Base-by-base conservation (phyloP, 1,140 invertebrate genomes). In the Calephelis nemesis region DNA sequence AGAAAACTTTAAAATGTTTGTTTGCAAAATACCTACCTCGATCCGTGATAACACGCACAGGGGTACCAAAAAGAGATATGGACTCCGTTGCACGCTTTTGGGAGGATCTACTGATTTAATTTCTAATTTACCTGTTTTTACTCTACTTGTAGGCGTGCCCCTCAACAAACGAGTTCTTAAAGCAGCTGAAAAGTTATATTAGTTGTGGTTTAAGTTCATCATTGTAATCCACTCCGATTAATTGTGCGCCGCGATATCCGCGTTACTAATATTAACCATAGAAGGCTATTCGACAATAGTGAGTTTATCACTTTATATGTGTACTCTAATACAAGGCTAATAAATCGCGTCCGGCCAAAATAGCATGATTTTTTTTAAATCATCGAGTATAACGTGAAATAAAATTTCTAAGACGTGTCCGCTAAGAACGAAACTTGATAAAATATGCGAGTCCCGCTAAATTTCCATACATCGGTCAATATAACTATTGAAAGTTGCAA, bases 1-100 rank as follows among this genome's bases (percentile, higher is more conserved):
- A 85, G 70, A 79, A 87, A 9, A 83, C 62, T 30, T 65, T 67
- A 71, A 85, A 86, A 9, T 76, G 74, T 64, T 70, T 67, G 49
- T 68, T 71, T 1, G 83, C 77, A 63, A 87, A 88, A 70, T 73
- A 78, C 30, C 30, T 30, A 30, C 77, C 79, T 58, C 82, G 76
- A 76, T 83, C 84, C 8, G 78, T 81, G 47, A 85, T 82, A 8
- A 85, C 6, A 1, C 77, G 73, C 13, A 2, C 49, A 13, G 78
- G 30, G 30, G 30, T 30, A 0, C 30, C 3, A 30, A 30, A 30
- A 30, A 30, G 4, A 30, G 3, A 30, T 2, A 30, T 2, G 69
- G 69, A 4, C 47, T 45, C 5, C 68, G 42, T 65, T 70, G 63
- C 3, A 70, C 68, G 15, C 42, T 65, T 62, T 62, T 62, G 12